Base-by-base conservation (phyloP, 2,797 vertebrate species). In the Pelobates cultripes region DNA sequence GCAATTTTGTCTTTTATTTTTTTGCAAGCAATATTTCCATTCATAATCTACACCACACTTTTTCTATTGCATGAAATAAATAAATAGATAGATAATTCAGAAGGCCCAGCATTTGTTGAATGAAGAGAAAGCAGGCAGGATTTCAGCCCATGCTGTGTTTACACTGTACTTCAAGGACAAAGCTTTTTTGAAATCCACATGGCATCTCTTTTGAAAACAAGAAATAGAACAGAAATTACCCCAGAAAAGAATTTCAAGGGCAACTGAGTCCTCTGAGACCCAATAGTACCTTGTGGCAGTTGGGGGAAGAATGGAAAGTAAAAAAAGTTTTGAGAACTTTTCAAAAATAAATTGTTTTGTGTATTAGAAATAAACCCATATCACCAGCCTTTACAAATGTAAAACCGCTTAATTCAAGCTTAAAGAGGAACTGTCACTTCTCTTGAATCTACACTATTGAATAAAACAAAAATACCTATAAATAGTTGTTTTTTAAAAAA, bases 151-250 rank as follows among this genome's bases (percentile, higher is more conserved):
- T 69, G 66, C 66, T 69, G 66, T 69, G 66, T 43, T 42, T 43
- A 69, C 66, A 43, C 66, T 43, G 40, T 6, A 42, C 66, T 43
- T 69, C 66, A 69, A 69, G 42, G 66, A 69, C 66, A 69, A 69
- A 69, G 66, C 66, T 69, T 69, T 69, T 69, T 69, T 69, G 66
- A 69, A 42, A 69, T 69, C 66, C 41, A 13, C 66, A 43, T 69
- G 66, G 43, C 9, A 69, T 69, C 66, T 14, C 66, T 69, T 69
- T 69, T 69, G 66, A 69, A 13, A 69, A 69, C 42, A 43, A 43
- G 66, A 69, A 43, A 43, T 4, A 41, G 66, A 69, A 69, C 40
- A 61, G 15, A 61, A 61, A 61, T 61, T 61, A 61, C 57, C 10
- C 15, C 57, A 53, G 57, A 51, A 8, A n/a, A 14, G 5, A 17